Percentiles rank a stretch among this genome's conserved stretches.
These are phyloP conservation scores for Cacatua alba DNA, from an alignment of 2,113 vertebrate genomes.

Conservation along the genomic window DNA sequence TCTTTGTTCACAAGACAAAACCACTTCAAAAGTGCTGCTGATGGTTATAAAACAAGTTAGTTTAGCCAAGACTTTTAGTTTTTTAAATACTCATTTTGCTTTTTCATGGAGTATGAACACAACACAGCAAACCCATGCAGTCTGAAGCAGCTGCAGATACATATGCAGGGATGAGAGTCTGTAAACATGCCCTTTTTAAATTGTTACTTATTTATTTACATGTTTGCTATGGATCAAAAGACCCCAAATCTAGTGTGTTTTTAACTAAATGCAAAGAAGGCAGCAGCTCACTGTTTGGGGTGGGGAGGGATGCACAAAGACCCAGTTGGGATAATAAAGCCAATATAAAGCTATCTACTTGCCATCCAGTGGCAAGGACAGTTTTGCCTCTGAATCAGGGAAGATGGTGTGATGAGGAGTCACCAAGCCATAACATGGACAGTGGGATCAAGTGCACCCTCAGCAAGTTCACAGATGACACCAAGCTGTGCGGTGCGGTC, in stretches of 20 bases:
- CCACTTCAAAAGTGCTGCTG: neutral
- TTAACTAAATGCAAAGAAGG: neutral
- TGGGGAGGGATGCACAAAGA: neutral
- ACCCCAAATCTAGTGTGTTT: fast-evolving
- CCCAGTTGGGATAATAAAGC: neutral
- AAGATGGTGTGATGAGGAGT: neutral
- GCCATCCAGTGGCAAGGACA: neutral
- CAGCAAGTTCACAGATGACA: neutral
- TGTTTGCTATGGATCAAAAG: neutral
- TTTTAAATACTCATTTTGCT: neutral
- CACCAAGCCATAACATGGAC: neutral
- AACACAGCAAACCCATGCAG: fast-evolving
- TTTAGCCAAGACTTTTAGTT: neutral
- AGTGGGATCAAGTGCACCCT: neutral
- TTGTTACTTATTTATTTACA: neutral
- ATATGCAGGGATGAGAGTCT: fast-evolving
- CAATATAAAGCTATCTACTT: neutral
- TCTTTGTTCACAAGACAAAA: neutral
- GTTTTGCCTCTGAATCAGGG: neutral
- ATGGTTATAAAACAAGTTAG: neutral
- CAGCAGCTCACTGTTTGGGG: neutral
- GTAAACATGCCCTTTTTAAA: fast-evolving
- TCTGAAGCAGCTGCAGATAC: neutral
- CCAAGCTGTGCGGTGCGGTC: neutral
- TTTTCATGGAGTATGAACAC: fast-evolving